Evolutionary conservation across 2,797 vertebrate genomes (phyloP).

Genomic region (Mionectes olivaceus): DNA sequence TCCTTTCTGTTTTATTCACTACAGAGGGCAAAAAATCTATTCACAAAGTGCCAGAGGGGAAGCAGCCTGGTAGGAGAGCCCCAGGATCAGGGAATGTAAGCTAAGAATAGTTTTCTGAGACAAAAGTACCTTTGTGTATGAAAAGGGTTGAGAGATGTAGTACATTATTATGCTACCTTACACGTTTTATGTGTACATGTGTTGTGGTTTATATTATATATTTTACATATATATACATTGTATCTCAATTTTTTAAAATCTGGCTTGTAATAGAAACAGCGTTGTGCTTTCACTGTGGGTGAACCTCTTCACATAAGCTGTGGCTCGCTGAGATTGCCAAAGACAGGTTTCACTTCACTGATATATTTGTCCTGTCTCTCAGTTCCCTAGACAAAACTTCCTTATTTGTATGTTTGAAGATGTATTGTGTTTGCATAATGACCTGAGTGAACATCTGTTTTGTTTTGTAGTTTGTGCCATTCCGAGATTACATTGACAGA

Average conservation of each 20-base stretch:
- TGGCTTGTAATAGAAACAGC: too few species aligned
- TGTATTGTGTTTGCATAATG: not conserved
- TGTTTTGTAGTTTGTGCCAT: constrained; percentile 90
- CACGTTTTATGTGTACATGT: too few species aligned
- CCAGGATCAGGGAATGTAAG: not conserved
- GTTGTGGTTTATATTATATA: too few species aligned
- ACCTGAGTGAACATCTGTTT: not conserved
- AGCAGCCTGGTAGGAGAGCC: not conserved
- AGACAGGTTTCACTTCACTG: too few species aligned
- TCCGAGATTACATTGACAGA: constrained; percentile 95
- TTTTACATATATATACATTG: too few species aligned
- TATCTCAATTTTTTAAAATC: too few species aligned
- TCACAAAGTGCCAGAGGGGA: not conserved
- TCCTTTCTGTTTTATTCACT: not conserved
- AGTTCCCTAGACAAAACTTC: not conserved
- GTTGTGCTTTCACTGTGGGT: too few species aligned
- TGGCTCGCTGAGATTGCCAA: too few species aligned
- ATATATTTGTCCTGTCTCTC: too few species aligned
- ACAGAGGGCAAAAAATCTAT: not conserved
- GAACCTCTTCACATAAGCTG: too few species aligned
- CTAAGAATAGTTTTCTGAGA: not conserved
- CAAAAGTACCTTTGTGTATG: not conserved
- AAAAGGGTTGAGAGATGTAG: not conserved
- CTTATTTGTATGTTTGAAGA: not conserved
- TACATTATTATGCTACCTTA: too few species aligned